Evolutionary conservation across 2,113 vertebrate species (phyloP).

Genomic region (Oxyruncus cristatus): DNA sequence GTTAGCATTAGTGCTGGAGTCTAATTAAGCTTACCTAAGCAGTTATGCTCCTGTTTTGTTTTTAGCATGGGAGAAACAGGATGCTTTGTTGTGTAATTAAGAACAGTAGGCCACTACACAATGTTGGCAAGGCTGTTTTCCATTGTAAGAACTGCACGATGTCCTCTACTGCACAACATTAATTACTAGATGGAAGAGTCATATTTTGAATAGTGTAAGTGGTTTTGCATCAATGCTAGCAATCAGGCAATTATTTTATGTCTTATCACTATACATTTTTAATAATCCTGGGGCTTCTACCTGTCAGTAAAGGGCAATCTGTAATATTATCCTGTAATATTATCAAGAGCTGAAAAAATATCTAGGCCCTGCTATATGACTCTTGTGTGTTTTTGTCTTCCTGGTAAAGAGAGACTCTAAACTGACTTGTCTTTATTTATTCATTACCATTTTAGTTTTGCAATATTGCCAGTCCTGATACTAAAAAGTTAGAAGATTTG

Average conservation of each 20-base stretch:
- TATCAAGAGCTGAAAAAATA: slow-evolving; percentile 46
- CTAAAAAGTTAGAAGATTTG: not conserved
- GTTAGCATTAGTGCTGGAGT: slow-evolving; percentile 4
- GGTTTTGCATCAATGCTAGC: slow-evolving; percentile 65
- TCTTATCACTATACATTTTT: slow-evolving; percentile 71
- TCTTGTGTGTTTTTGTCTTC: slow-evolving; percentile 23
- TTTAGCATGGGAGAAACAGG: slow-evolving; percentile 63
- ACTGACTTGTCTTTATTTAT: slow-evolving; percentile 46
- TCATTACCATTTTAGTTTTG: not conserved
- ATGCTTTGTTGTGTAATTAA: slow-evolving; percentile 66
- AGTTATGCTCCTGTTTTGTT: slow-evolving; percentile 33
- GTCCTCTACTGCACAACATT: slow-evolving; percentile 32
- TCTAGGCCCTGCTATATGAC: not conserved
- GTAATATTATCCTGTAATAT: not conserved
- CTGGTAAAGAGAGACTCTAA: slow-evolving; percentile 23
- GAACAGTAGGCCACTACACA: slow-evolving; percentile 57
- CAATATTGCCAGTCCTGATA: not conserved
- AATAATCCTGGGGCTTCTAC: slow-evolving; percentile 62
- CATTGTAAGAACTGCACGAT: not conserved
- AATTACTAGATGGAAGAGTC: slow-evolving; percentile 65
- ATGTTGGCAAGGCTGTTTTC: slow-evolving; percentile 56
- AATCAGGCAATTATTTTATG: slow-evolving; percentile 67
- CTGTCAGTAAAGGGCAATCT: slow-evolving; percentile 63
- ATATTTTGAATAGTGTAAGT: slow-evolving; percentile 69
- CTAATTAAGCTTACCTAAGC: slow-evolving; percentile 74